Percentiles rank a stretch among this genome's conserved stretches.
Evolutionary conservation across 2,113 vertebrate species (phyloP).

Genomic region (Orthonyx spaldingii): DNA sequence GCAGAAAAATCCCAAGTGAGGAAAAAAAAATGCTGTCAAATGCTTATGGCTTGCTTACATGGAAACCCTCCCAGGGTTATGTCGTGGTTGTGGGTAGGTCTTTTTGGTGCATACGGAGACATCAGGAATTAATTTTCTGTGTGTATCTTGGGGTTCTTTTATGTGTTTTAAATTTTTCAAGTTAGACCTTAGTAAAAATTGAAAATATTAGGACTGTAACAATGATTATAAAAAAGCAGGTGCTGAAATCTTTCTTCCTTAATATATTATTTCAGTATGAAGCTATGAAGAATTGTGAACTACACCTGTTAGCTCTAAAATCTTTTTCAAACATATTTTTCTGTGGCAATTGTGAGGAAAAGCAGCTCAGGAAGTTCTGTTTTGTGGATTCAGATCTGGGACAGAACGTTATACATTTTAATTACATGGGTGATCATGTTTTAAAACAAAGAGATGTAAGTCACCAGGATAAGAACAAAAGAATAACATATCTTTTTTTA

Average conservation of each 20-base stretch:
- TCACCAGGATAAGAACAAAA: background rate
- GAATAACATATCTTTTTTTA: background rate
- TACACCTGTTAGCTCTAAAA: background rate
- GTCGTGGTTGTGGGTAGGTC: accelerated
- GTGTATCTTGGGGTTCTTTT: background rate
- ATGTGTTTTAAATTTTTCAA: background rate
- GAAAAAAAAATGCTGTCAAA: background rate
- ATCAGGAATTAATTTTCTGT: background rate
- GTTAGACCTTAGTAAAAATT: background rate
- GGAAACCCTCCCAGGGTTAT: background rate
- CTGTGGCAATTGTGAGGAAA: background rate
- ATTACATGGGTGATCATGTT: background rate
- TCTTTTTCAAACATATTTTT: background rate
- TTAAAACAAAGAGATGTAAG: background rate
- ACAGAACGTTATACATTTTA: background rate
- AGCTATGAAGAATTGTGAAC: background rate
- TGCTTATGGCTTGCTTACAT: background rate
- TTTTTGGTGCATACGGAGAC: background rate
- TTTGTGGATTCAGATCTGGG: background rate
- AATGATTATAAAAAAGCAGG: background rate
- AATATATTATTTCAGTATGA: background rate
- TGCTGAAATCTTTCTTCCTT: background rate
- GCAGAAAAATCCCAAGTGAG: background rate
- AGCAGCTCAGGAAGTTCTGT: background rate
- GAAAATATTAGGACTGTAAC: background rate